These are phyloP conservation scores for Ictidomys tridecemlineatus DNA, from an alignment of 2,113 vertebrate species.

Conservation along the genomic window DNA sequence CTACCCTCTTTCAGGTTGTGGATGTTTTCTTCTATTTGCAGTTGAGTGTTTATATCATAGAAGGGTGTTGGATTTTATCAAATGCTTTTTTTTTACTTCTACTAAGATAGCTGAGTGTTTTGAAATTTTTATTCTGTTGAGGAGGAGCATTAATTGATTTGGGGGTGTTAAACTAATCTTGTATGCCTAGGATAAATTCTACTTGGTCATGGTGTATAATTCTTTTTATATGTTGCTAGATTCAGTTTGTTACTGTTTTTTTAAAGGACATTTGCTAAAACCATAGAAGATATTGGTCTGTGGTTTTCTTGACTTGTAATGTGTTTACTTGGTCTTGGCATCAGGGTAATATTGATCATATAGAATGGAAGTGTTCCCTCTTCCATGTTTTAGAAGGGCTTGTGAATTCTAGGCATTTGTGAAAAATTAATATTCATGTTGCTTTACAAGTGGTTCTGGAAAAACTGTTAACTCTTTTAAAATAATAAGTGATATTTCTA, in stretches of 20 bases:
- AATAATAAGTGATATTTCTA: too few relatives aligned
- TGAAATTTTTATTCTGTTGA: neutral
- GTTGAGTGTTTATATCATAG: neutral
- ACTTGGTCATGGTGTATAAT: neutral
- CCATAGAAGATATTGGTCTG: neutral
- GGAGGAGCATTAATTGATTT: constrained; percentile 8
- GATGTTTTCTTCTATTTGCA: constrained; percentile 31
- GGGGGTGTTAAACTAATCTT: neutral
- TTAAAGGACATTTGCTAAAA: neutral
- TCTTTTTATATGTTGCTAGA: neutral
- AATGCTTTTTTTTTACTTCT: constrained; percentile 27
- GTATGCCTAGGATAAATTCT: neutral
- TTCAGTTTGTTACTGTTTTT: neutral
- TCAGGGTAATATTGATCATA: neutral
- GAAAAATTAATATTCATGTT: neutral
- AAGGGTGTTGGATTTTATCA: neutral
- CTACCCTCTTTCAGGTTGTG: neutral
- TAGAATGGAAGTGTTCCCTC: neutral
- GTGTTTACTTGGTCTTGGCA: neutral
- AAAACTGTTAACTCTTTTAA: too few relatives aligned
- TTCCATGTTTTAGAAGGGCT: neutral
- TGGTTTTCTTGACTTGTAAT: neutral
- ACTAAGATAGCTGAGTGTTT: neutral
- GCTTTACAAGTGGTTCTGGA: neutral
- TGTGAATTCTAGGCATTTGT: neutral